phyloP scores from a whole-genome alignment of 2,797 vertebrate species.

The Antennarius maculatus region DNA sequence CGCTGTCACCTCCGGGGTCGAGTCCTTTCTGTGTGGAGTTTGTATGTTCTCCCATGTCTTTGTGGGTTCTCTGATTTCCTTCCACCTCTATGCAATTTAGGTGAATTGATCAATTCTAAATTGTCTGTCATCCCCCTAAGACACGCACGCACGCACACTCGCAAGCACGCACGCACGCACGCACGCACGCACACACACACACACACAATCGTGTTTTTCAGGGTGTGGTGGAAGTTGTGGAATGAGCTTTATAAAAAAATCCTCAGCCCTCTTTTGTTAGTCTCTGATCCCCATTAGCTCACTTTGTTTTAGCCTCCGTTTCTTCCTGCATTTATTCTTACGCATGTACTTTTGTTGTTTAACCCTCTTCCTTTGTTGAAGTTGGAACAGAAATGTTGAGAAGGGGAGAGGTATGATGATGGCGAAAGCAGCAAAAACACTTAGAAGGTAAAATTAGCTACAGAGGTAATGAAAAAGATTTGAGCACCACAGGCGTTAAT shows the following conservation, averaged over 20 bases:
- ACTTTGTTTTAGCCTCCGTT: constrained; percentile 86
- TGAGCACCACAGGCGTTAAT: background rate
- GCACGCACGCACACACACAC: constrained; percentile 6
- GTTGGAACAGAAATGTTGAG: constrained; percentile 43
- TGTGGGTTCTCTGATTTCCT: no score
- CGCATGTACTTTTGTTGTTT: constrained; percentile 81
- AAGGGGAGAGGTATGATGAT: constrained; percentile 29
- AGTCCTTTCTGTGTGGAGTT: no score
- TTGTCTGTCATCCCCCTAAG: no score
- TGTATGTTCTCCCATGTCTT: no score
- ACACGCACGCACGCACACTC: constrained; percentile 13
- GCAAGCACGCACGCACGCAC: constrained; percentile 19
- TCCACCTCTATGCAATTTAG: no score
- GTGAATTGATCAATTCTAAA: no score
- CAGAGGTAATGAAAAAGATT: constrained; percentile 17
- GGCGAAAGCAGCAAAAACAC: constrained; percentile 24
- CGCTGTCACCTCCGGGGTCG: no score
- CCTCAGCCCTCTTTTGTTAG: constrained; percentile 52
- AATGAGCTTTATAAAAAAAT: constrained; percentile 41
- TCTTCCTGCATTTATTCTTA: constrained; percentile 92
- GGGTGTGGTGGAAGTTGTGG: constrained; percentile 58
- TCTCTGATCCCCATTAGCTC: constrained; percentile 75
- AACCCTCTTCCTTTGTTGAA: constrained; percentile 70
- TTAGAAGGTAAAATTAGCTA: constrained; percentile 39
- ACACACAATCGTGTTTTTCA: constrained; percentile 13